Evolutionary conservation across 2,888 invertebrate species (phyloP).

Genomic region (Euclidia mi): DNA sequence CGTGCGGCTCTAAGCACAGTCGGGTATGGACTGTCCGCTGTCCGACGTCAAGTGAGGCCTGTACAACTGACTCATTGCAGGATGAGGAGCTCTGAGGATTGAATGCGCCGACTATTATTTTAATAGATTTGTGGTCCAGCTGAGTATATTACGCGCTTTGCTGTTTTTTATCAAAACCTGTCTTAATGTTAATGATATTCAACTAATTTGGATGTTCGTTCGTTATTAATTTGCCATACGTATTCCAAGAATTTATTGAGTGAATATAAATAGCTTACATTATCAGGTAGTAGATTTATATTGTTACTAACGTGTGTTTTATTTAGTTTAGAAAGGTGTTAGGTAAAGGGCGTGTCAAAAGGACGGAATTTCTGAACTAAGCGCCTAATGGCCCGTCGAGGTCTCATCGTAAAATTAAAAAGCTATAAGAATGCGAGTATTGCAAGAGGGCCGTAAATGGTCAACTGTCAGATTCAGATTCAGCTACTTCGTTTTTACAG

Average conservation of each 20-base stretch:
- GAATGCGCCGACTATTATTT: slow-evolving; percentile 54
- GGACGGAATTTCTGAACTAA: slow-evolving; percentile 55
- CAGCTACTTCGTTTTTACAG: slow-evolving; percentile 32
- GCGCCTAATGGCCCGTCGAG: slow-evolving; percentile 52
- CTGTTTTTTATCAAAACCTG: slow-evolving; percentile 40
- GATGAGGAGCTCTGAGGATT: slow-evolving; percentile 48
- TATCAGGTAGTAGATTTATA: neutral
- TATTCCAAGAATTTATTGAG: slow-evolving; percentile 6
- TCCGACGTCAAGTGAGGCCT: slow-evolving; percentile 31
- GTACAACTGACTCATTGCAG: slow-evolving; percentile 48
- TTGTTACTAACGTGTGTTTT: slow-evolving; percentile 23
- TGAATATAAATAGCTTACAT: no score
- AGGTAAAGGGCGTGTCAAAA: slow-evolving; percentile 52
- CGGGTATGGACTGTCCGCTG: slow-evolving; percentile 52
- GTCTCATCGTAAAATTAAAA: slow-evolving; percentile 39
- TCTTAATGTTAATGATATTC: slow-evolving; percentile 38
- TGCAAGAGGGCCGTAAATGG: slow-evolving; percentile 36
- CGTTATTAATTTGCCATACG: slow-evolving; percentile 10
- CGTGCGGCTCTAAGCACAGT: slow-evolving; percentile 44
- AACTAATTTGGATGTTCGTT: slow-evolving; percentile 42
- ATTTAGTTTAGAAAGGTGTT: slow-evolving; percentile 44
- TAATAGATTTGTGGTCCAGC: slow-evolving; percentile 55
- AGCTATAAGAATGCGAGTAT: slow-evolving; percentile 10
- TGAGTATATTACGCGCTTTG: slow-evolving; percentile 26
- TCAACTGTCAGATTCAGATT: slow-evolving; percentile 41